Conservation (phyloP, 1,140 invertebrate species). For the Mactra quadrangularis region DNA sequence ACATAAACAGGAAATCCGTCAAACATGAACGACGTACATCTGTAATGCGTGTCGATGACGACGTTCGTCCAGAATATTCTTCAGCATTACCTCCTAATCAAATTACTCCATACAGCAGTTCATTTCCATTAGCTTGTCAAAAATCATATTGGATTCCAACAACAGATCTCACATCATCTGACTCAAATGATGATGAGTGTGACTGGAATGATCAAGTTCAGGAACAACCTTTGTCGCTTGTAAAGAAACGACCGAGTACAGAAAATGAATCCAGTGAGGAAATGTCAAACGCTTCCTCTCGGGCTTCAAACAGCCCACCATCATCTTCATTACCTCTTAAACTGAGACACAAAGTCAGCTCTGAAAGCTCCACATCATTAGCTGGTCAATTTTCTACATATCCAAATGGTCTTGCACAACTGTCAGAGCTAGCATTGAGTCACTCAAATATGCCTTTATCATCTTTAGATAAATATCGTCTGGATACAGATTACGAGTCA, state of each 20-base stretch:
- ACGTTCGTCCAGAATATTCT: conserved; percentile 48
- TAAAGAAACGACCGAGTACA: conserved; percentile 57
- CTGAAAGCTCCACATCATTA: conserved; percentile 11
- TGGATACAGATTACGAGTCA: not conserved
- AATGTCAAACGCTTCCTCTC: conserved; percentile 51
- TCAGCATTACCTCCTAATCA: conserved; percentile 43
- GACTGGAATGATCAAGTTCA: conserved; percentile 59
- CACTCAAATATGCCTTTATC: conserved; percentile 72
- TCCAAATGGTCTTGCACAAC: conserved; percentile 77
- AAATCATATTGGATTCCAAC: conserved; percentile 59
- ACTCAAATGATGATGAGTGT: conserved; percentile 53
- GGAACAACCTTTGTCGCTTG: conserved; percentile 70
- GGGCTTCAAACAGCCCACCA: conserved; percentile 68
- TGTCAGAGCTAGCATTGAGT: conserved; percentile 78
- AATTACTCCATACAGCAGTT: conserved; percentile 41
- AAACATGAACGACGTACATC: conserved; percentile 13
- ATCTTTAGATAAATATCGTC: conserved; percentile 63
- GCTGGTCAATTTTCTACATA: not conserved
- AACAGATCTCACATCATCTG: conserved; percentile 58
- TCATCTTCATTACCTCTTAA: conserved; percentile 75
- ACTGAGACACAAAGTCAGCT: conserved; percentile 74
- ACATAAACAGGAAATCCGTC: conserved; percentile 45
- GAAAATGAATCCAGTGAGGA: conserved; percentile 55
- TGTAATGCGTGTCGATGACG: conserved; percentile 26
- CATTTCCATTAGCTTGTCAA: conserved; percentile 24